Evolutionary conservation across 37 sponge, comb jelly and placozoan species (phyloP).

Genomic region (Petrosia ficiformis): DNA sequence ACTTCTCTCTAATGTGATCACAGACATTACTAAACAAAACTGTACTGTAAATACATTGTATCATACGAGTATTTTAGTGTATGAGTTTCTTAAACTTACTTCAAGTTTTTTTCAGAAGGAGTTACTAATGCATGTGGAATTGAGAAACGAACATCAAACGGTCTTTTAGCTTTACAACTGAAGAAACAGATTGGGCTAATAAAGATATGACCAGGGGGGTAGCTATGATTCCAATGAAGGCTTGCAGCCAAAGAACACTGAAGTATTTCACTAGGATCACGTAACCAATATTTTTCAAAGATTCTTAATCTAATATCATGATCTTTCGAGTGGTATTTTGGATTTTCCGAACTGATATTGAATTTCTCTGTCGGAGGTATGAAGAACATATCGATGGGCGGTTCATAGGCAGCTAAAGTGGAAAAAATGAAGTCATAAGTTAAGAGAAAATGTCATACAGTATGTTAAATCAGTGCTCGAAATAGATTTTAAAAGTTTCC

Average conservation of each 20-base stretch:
- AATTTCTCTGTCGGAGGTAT: conserved; percentile 6
- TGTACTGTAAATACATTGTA: no score
- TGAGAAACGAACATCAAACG: conserved; percentile 9
- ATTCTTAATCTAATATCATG: conserved; percentile 33
- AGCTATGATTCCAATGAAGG: conserved; percentile 17
- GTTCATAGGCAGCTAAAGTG: conserved; percentile 30
- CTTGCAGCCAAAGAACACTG: conserved; percentile 31
- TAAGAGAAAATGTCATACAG: background rate
- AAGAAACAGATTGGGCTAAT: conserved; percentile 56
- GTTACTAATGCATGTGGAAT: conserved; percentile 24
- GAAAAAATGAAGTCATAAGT: background rate
- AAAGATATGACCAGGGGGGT: conserved; percentile 22
- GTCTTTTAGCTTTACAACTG: conserved; percentile 23
- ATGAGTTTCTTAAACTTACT: background rate
- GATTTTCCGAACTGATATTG: conserved; percentile 1
- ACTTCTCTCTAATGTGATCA: no score
- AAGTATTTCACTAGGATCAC: background rate
- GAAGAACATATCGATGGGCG: conserved; percentile 40
- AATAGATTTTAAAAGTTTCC: no score
- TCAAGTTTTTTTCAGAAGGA: background rate
- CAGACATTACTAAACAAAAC: no score
- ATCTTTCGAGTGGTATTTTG: background rate
- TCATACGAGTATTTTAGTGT: no score
- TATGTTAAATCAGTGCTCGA: no score
- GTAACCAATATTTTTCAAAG: conserved; percentile 1